Evolutionary conservation across 2,888 invertebrate species (phyloP).

Genomic region (Panzeria rudis): DNA sequence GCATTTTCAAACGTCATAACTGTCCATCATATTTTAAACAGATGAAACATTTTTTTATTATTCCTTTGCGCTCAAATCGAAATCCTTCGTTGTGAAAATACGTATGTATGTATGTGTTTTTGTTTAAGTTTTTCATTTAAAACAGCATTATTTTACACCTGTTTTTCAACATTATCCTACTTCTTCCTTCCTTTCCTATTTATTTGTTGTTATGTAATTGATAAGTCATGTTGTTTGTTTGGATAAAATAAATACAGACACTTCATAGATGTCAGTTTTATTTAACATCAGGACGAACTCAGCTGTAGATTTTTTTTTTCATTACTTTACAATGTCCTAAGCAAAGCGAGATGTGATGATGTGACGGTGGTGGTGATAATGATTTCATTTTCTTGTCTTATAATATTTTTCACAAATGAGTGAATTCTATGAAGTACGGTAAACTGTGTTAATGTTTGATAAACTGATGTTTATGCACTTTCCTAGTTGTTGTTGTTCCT

Average conservation of each 20-base stretch:
- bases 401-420: conserved; percentile 13
- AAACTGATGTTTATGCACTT: not conserved
- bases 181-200: not conserved
- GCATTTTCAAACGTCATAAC: not conserved
- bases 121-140: not conserved
- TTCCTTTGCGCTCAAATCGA: not conserved
- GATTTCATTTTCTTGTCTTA: conserved; percentile 17
- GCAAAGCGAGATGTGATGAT: not conserved
- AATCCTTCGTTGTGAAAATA: not conserved
- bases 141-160: conserved; percentile 47
- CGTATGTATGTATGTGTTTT: not conserved
- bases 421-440: not conserved
- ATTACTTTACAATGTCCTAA: not conserved
- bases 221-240: conserved; percentile 31
- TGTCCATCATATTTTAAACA: conserved; percentile 11
- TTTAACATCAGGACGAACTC: not conserved
- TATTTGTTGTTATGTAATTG: conserved; percentile 41
- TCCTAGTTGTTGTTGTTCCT: not conserved
- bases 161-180: not conserved
- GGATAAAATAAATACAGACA: not conserved
- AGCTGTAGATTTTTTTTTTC: conserved; percentile 2
- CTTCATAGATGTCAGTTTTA: not conserved
- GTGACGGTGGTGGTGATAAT: not conserved
- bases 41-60: not conserved
- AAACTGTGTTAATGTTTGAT: not conserved